Evolutionary conservation across 2,888 invertebrate species (phyloP).

Genomic region (Amiota communis): DNA sequence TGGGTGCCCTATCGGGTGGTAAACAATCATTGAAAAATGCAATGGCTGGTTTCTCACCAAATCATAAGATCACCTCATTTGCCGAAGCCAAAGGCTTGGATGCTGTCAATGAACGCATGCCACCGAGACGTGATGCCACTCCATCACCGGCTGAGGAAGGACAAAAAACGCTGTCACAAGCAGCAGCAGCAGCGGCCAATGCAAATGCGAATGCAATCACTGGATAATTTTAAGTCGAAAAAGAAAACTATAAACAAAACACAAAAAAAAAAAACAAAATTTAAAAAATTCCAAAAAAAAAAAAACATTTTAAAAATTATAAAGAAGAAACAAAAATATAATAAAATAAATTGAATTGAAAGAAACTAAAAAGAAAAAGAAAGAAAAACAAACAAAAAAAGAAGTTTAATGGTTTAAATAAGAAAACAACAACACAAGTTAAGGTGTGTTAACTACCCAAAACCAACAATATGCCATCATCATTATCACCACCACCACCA

Average conservation of each 20-base stretch:
- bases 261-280: background rate
- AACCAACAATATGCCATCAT: background rate
- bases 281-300: background rate
- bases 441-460: background rate
- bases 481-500: background rate
- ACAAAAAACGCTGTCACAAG: conserved; percentile 67
- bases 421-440: too few species aligned
- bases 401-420: background rate
- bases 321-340: background rate
- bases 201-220: conserved; percentile 70
- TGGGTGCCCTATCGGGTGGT: conserved; percentile 97
- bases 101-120: conserved; percentile 99
- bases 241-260: conserved; percentile 26
- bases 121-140: conserved; percentile 91
- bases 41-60: conserved; percentile 95
- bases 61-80: conserved; percentile 98
- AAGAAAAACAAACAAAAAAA: background rate
- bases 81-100: conserved; percentile 99
- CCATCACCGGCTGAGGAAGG: conserved; percentile 76
- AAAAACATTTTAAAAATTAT: background rate
- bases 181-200: conserved; percentile 69
- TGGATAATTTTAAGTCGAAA: conserved; percentile 68
- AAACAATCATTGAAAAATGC: conserved; percentile 97
- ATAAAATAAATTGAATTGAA: too few species aligned
- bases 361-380: too few species aligned